phyloP scores from a whole-genome alignment of 2,888 invertebrate genomes.

The Cristatella mucedo region DNA sequence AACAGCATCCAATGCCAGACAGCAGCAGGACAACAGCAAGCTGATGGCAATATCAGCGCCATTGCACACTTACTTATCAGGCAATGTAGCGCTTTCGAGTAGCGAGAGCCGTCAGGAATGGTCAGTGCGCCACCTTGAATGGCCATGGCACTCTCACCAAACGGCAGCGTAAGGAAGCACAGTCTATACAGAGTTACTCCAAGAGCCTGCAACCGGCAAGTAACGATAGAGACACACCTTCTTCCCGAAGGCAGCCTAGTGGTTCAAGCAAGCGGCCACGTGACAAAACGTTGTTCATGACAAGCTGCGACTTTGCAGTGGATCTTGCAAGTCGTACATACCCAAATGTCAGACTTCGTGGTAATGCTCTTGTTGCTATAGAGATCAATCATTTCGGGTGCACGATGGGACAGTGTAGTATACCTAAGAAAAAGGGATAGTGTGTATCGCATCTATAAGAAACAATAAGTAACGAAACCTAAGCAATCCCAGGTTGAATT shows the following conservation, averaged over 20 bases:
- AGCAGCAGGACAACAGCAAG: too few species aligned
- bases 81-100: conserved; percentile 53
- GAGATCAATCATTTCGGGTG: conserved; percentile 85
- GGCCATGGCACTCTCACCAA: conserved; percentile 77
- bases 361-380: conserved; percentile 66
- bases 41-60: not conserved
- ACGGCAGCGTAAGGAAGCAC: conserved; percentile 73
- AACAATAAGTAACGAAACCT: too few species aligned
- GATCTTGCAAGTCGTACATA: conserved; percentile 28
- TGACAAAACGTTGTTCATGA: not conserved
- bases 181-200: conserved; percentile 74
- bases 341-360: conserved; percentile 76
- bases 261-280: not conserved
- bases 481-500: too few species aligned
- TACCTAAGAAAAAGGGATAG: conserved; percentile 44
- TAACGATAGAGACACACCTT: conserved; percentile 12
- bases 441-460: too few species aligned
- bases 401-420: conserved; percentile 70
- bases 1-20: too few species aligned
- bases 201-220: conserved; percentile 49
- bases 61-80: conserved; percentile 49
- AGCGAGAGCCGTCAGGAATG: conserved; percentile 64
- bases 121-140: conserved; percentile 74
- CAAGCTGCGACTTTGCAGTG: not conserved
- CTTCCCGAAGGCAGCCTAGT: not conserved